Evolutionary conservation across 2,888 invertebrate genomes (phyloP), one percentile per base, ranked within the genome.

Genomic region (Trissolcus brochymenae): DNA sequence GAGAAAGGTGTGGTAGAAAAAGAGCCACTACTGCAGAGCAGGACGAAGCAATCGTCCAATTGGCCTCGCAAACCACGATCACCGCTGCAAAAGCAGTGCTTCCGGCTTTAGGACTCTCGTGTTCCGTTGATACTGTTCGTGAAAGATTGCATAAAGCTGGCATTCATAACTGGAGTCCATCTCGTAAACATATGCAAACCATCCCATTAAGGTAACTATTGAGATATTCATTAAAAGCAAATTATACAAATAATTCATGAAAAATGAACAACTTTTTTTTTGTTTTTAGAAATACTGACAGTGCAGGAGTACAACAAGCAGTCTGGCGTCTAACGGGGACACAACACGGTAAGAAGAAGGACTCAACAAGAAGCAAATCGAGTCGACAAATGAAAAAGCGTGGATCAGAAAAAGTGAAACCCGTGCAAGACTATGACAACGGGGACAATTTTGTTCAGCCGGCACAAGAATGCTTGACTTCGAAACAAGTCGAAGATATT

Each of bases 291-390:
- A 83, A 80, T 19, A 80, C 85, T 0, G 88, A 88, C 56, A 86
- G 85, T 35, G 80, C 84, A 2, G 83, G 83, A 4, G 84, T 89
- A 64, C 88, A 88, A 55, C 88, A 89, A 64, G 84, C 89, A 4
- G 88, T 89, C n/a, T 89, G 89, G 89, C 82, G 89, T 25, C 86
- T 89, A 1, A 89, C 89, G 0, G 89, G 89, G 29, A 89, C 89
- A 0, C 88, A 88, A 49, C 82, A 87, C 21, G 88, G 88, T 7
- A 89, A 87, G 61, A 89, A 87, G 19, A 89, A 88, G 65, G 61
- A 16, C 14, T 80, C 2, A 79, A 53, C 17, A 85, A 81, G 49
- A 67, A 16, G n/a, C 84, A 83, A 43, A 84, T 72, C 55, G 80
- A 51, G 25, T 68, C 62, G 43, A 6, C 13, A 55, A 56, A 60